Base-by-base conservation (phyloP, 2,797 vertebrate species). In the Cuculus canorus region DNA sequence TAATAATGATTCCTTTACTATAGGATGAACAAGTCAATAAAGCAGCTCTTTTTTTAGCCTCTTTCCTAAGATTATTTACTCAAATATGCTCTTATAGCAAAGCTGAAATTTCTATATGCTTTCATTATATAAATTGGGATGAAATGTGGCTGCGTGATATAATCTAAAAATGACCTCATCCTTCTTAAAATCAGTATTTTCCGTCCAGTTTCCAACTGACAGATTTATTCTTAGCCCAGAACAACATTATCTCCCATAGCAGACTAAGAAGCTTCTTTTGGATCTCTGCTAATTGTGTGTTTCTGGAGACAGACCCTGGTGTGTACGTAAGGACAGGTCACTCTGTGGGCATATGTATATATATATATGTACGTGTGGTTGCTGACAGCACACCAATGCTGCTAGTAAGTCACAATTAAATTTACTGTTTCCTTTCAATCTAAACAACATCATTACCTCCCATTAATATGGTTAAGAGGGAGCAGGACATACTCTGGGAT, bases 401-500 rank as follows among this genome's bases (percentile, higher is more conserved):
- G 48, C 79, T 78, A 65, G 88, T 25, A 91, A 88, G 68, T 56
- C 90, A 78, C 78, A 95, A 94, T 86, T 6, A 1, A 96, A 96
- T 96, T 86, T 93, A 60, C 95, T 7, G 13, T 64, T 97, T 95
- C 91, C 88, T 96, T 92, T 90, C 54, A 0, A 75, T 71, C 88
- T 60, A 17, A 95, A 48, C 83, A 32, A 30, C 75, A 35, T 86
- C 91, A 92, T 96, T 95, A 85, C 33, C 56, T 95, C 78, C 57
- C 0, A 7, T 68, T 97, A 96, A 96, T 77, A 60, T 11, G 61
- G 83, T 96, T 94, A 95, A 64, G 77, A 95, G 60, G 66, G 66
- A 96, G 88, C 77, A 95, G 82, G 79, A 93, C 91, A 69, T 87
- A 82, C 82, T 95, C 81, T 92, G 89, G 85, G 89, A 70, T 69